phyloP scores from a whole-genome alignment of 2,113 vertebrate species.

The Neodon shergylaensis region DNA sequence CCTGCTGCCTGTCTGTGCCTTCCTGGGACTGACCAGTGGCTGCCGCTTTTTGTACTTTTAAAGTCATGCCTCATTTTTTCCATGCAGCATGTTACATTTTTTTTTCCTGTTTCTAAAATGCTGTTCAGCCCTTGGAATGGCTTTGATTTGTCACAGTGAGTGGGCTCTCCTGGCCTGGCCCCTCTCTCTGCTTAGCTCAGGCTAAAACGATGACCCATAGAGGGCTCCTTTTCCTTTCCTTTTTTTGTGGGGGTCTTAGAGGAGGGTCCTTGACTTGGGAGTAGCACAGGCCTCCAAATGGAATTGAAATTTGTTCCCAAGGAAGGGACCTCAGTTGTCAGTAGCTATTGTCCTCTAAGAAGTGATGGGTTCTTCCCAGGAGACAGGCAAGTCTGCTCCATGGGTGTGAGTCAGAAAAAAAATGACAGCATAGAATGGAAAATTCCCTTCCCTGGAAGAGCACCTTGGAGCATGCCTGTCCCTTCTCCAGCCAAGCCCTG shows the following conservation, averaged over 20 bases:
- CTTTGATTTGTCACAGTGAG: constrained; percentile 36
- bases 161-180: not conserved
- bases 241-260: not conserved
- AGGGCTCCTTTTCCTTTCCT: not conserved
- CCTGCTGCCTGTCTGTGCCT: not conserved
- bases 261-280: not conserved
- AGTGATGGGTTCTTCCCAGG: not conserved
- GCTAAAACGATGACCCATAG: not conserved
- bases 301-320: constrained; percentile 24
- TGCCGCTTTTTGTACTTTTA: constrained; percentile 11
- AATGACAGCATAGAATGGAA: not conserved
- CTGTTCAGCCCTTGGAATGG: constrained; percentile 1
- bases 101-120: not conserved
- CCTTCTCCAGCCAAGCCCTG: not conserved
- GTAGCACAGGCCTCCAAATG: not conserved
- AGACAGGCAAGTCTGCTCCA: not conserved
- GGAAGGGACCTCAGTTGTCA: not conserved
- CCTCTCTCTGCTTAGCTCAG: not conserved
- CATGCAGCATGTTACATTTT: not conserved
- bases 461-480: not conserved
- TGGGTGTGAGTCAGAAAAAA: constrained; percentile 38
- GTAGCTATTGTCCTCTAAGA: constrained; percentile 17
- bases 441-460: not conserved
- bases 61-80: constrained; percentile 33
- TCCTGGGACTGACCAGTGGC: not conserved